Evolutionary conservation across 2,113 vertebrate species (phyloP).

Genomic region (Meriones unguiculatus): DNA sequence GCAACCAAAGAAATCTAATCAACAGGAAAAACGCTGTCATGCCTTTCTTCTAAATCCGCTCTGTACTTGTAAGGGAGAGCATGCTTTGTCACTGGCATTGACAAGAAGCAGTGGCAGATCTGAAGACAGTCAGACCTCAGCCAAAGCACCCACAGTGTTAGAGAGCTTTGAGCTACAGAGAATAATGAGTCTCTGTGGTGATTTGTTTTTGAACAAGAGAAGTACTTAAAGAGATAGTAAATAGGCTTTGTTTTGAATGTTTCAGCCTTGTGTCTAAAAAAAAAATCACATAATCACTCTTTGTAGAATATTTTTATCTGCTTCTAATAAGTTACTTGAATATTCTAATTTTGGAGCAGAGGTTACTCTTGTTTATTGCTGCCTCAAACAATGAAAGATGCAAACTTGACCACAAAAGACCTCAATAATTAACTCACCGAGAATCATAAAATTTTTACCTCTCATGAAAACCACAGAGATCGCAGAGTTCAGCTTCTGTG

Average conservation of each 20-base stretch:
- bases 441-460: constrained; percentile 51
- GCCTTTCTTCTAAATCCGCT: constrained; percentile 49
- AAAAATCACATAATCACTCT: constrained; percentile 44
- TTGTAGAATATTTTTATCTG: constrained; percentile 53
- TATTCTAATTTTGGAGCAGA: constrained; percentile 71
- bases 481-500: constrained; percentile 15
- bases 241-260: constrained; percentile 53
- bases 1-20: constrained; percentile 60
- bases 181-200: constrained; percentile 21
- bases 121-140: constrained; percentile 44
- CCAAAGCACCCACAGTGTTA: constrained; percentile 62
- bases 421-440: constrained; percentile 60
- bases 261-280: constrained; percentile 57
- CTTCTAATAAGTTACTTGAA: constrained; percentile 56
- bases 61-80: constrained; percentile 57
- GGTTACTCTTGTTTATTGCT: constrained; percentile 67
- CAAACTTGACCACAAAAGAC: constrained; percentile 55
- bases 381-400: constrained; percentile 48
- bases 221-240: constrained; percentile 40
- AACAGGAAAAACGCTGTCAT: constrained; percentile 47
- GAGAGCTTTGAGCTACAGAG: constrained; percentile 54
- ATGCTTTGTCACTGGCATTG: constrained; percentile 49
- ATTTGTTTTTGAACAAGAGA: constrained; percentile 53
- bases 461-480: constrained; percentile 2
- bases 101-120: constrained; percentile 25